Base-by-base conservation (phyloP, 2,888 invertebrate species). In the Scaptomyza flava region DNA sequence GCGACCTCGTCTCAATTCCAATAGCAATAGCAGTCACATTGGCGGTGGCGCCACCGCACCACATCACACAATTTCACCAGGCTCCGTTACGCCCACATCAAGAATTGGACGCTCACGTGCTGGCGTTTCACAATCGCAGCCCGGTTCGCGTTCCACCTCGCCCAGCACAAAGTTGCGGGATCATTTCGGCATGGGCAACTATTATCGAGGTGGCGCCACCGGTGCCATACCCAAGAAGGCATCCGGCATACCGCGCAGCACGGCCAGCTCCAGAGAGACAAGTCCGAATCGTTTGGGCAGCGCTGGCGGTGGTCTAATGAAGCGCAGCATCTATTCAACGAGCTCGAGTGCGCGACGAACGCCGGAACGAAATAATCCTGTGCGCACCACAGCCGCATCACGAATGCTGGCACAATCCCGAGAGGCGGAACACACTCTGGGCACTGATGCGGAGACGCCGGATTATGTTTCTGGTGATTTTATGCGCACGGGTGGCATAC, bases 91-190 rank as follows among this genome's bases (percentile, higher is more conserved):
- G 11, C 79, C 89, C 2, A 77, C 89, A 3, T 48, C 77, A 6
- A 95, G 94, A 78, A 94, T 93, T 79, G 75, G 75, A 20, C 46
- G 75, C 4, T 51, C 75, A 2, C 94, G 96, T 23, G 94, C 96
- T 2, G 96, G 97, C 14, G 96, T 97, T 11, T 98, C 98, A 2
- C 98, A 98, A 93, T 98, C 98, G 45, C 98, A 98, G 93, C 98
- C 99, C 7, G 96, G 97, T 50, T 98, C 98, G 80, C 94, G 99
- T 42, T 98, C 98, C 5, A 97, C 97, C 54, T 98, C 98, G 0
- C 98, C 99, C 0, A 97, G 98, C 61, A 97, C 98, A 0, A 95
- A 97, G 70, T 92, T 96, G 74, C 95, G 95, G 62, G 96, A 96
- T 89, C 93, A 95, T 62, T 95, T 89, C 52, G 85, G 90, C 27